A percentile compares a stretch with the other conserved stretches of the same genome.
These are phyloP conservation scores for Sebastes umbrosus DNA, from an alignment of 2,797 vertebrate genomes.

Conservation along the genomic window DNA sequence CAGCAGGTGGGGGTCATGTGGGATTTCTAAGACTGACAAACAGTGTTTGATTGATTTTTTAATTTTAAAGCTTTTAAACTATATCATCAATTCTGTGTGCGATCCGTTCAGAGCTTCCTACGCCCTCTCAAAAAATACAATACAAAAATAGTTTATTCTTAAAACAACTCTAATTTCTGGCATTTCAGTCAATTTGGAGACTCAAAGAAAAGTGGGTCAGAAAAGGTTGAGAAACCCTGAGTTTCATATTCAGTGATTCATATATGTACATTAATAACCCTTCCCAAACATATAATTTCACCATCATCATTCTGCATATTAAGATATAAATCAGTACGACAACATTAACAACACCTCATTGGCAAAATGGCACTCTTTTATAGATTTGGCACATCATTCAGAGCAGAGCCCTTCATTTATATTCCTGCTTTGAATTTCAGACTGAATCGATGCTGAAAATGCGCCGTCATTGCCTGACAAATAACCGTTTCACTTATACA, in stretches of 20 bases:
- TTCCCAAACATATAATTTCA: neutral
- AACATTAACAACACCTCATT: neutral
- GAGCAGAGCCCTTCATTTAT: neutral
- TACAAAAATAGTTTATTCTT: neutral
- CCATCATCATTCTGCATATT: neutral
- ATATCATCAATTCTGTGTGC: neutral
- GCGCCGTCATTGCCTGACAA: no score
- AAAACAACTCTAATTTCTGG: neutral
- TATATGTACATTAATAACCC: neutral
- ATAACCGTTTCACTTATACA: no score
- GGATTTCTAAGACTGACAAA: neutral
- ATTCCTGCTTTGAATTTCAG: neutral
- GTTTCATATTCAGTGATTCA: neutral
- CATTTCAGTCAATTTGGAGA: neutral
- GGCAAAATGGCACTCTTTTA: neutral
- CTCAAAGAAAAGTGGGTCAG: neutral
- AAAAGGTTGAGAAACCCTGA: constrained; percentile 30
- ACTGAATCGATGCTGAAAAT: neutral
- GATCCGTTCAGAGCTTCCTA: neutral
- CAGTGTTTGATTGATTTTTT: neutral
- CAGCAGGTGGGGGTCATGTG: neutral
- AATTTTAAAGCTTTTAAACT: neutral
- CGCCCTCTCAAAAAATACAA: neutral
- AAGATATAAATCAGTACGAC: neutral
- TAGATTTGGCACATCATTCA: neutral